Evolutionary conservation across 2,113 vertebrate genomes (phyloP), one percentile per base, ranked within the genome.

Genomic region (Telmatochromis sp.): DNA sequence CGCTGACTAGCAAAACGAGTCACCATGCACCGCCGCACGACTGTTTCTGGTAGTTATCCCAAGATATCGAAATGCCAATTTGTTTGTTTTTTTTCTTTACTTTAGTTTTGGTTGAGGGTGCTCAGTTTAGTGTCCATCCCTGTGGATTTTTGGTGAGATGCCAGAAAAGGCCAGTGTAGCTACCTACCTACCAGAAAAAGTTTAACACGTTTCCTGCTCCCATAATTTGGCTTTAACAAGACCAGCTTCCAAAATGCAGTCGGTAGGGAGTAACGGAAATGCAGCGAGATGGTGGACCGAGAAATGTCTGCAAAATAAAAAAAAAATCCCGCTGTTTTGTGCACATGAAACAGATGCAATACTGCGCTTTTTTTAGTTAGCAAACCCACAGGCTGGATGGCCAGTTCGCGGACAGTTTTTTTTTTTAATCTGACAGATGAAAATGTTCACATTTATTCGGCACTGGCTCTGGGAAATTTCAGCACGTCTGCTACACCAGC

Each of bases 301-400:
- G 83, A 85, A 83, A 89, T 65, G 85, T 63, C 47, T 78, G 71
- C 57, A 83, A 86, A 91, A 82, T 55, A 57, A 85, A 47, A 65
- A 63, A 81, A 37, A 55, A 55, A 73, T 87, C 79, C 89, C 80
- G 81, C 80, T 85, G 89, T 45, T 75, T 82, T 54, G 55, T 87
- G 83, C 91, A 87, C 91, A 92, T 92, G 37, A 92, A 89, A 83
- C 54, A 73, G 84, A 90, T 71, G 86, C 75, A 87, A 71, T 63
- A 91, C 92, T 95, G 94, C 95, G 94, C 92, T 94, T 94, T 95
- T 94, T 65, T 65, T 65, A 94, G 95, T 93, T 94, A 95, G 92
- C 93, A 87, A 78, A 79, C 37, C 87, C 87, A 81, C 84, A 87
- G 91, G 87, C 94, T 93, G 91, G 91, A 89, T 84, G 91, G 90